phyloP scores from a whole-genome alignment of 2,797 vertebrate genomes.

The Sparidentex hasta region DNA sequence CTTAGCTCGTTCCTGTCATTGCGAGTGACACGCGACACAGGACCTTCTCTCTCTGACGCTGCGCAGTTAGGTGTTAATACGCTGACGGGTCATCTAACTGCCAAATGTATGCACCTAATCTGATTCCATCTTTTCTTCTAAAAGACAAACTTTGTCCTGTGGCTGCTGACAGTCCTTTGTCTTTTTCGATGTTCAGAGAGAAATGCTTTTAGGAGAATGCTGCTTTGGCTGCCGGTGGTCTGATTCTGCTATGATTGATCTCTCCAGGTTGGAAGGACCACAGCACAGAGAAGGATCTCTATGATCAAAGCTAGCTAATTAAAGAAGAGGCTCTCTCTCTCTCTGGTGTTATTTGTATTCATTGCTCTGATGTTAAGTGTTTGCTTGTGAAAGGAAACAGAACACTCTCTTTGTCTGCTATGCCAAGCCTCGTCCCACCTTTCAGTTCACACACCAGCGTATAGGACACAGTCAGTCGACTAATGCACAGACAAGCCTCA shows the following conservation, averaged over 20 bases:
- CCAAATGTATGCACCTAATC: slow-evolving; percentile 26
- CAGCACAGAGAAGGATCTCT: slow-evolving; percentile 71
- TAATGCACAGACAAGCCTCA: slow-evolving; percentile 35
- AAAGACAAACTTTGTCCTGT: slow-evolving; percentile 64
- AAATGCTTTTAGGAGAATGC: slow-evolving; percentile 79
- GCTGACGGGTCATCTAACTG: slow-evolving; percentile 33
- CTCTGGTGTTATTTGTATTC: slow-evolving; percentile 82
- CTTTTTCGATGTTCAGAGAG: slow-evolving; percentile 62
- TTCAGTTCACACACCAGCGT: slow-evolving; percentile 44
- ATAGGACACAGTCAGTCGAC: slow-evolving; percentile 32
- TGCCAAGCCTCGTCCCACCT: slow-evolving; percentile 66
- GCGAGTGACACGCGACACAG: not conserved
- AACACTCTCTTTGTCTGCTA: slow-evolving; percentile 77
- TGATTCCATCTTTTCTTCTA: slow-evolving; percentile 56
- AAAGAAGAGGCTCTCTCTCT: slow-evolving; percentile 80
- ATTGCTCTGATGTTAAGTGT: slow-evolving; percentile 86
- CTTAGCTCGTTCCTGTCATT: not conserved
- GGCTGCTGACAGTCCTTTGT: slow-evolving; percentile 62
- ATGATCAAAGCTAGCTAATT: slow-evolving; percentile 89
- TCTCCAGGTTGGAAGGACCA: slow-evolving; percentile 73
- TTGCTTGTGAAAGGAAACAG: slow-evolving; percentile 79
- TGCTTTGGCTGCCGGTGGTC: slow-evolving; percentile 57
- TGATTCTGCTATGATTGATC: slow-evolving; percentile 79
- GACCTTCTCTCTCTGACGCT: not conserved
- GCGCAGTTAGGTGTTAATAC: not conserved